Percentiles rank a stretch among this genome's conserved stretches.
Conservation (phyloP, 2,888 invertebrate genomes). For the Pammene fasciana region DNA sequence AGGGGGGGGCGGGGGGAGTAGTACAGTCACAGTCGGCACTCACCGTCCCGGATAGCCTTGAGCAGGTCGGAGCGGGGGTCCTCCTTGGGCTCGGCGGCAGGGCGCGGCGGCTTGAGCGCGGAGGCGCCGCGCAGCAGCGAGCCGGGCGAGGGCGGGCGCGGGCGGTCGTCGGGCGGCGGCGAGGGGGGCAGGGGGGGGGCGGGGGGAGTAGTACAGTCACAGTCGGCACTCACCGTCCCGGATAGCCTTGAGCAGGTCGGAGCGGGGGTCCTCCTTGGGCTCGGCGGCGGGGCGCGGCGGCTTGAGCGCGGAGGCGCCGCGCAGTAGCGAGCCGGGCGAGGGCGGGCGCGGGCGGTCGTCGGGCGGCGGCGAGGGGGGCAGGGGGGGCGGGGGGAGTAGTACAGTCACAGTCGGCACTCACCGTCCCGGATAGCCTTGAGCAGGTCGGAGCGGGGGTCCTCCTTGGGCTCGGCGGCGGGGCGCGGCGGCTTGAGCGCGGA, state of each 20-base stretch:
- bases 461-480: conserved; percentile 88
- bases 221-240: too few species aligned
- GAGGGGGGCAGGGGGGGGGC: conserved; percentile 55
- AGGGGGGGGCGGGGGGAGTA: too few species aligned
- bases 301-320: too few species aligned
- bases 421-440: conserved; percentile 97
- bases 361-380: too few species aligned
- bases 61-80: conserved; percentile 96
- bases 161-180: conserved; percentile 77
- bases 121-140: conserved; percentile 86
- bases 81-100: conserved; percentile 88
- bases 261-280: too few species aligned
- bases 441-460: conserved; percentile 94
- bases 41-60: conserved; percentile 97
- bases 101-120: conserved; percentile 88
- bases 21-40: conserved; percentile 47
- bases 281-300: too few species aligned
- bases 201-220: too few species aligned
- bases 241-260: too few species aligned
- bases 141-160: conserved; percentile 86
- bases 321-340: too few species aligned
- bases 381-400: too few species aligned
- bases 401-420: conserved; percentile 62
- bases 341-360: too few species aligned
- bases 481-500: conserved; percentile 89